A percentile compares a stretch with the other conserved stretches of the same genome.
Evolutionary conservation across 2,888 invertebrate genomes (phyloP).

Genomic region (Boloria euphrosyne): DNA sequence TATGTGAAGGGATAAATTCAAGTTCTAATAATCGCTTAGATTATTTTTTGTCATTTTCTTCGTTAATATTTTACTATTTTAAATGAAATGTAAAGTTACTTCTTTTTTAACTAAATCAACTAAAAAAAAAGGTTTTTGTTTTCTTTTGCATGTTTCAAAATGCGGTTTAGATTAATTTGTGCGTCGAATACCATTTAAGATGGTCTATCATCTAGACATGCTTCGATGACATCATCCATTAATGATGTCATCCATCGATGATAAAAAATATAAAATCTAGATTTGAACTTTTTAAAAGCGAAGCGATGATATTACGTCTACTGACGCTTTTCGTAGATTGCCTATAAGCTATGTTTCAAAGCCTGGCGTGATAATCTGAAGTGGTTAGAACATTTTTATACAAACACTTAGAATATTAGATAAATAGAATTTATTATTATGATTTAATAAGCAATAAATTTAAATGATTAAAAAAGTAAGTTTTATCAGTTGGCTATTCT

Average conservation of each 20-base stretch:
- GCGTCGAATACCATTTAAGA: constrained; percentile 8
- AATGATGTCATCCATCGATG: too few relatives aligned
- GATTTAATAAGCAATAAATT: too few relatives aligned
- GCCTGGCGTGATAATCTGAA: constrained; percentile 44
- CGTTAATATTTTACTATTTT: background rate
- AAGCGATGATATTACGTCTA: constrained; percentile 55
- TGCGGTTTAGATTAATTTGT: constrained; percentile 6
- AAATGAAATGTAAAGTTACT: too few relatives aligned
- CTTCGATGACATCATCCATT: constrained; percentile 30
- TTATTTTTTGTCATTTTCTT: background rate
- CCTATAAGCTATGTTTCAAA: constrained; percentile 48
- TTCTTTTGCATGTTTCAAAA: constrained; percentile 16
- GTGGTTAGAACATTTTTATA: constrained; percentile 59
- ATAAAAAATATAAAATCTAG: constrained; percentile 17
- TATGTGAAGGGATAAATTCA: background rate
- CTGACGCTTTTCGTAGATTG: constrained; percentile 46
- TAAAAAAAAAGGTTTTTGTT: background rate
- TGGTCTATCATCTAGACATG: constrained; percentile 28
- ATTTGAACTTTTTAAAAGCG: constrained; percentile 48
- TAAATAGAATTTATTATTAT: too few relatives aligned
- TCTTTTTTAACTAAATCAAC: too few relatives aligned
- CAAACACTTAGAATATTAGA: background rate
- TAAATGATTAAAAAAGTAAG: too few relatives aligned
- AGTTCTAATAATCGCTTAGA: background rate
- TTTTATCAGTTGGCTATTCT: too few relatives aligned